Evolutionary conservation across 2,888 invertebrate genomes (phyloP), one percentile per base, ranked within the genome.

Genomic region (Eutolmus rufibarbis): DNA sequence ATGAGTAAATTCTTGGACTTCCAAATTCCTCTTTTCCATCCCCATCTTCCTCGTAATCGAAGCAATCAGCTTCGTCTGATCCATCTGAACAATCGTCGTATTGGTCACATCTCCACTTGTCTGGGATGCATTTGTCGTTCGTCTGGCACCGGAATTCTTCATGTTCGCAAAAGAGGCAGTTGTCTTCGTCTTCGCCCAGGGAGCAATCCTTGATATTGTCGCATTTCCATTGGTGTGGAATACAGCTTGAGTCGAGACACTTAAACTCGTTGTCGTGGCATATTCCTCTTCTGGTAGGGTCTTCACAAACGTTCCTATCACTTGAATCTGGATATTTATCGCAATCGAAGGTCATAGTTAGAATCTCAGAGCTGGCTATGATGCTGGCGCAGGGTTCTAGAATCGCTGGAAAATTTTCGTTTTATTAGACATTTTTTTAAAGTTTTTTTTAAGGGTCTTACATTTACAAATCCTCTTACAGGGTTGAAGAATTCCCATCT

Each of bases 381-480:
- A 94, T 92, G 23, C 94, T 94, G 4, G 94, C 94, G 89, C 95
- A 95, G 88, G 93, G 93, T 89, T 95, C 95, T 40, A 94, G 92
- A 74, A 95, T 94, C 51, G 94, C 95, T 95, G 40, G 56, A 86
- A 74, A 91, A 28, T 93, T 92, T 87, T 88, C 23, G 5, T 66
- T 23, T 66, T 8, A 31, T 76, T 46, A 46, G 4, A 34, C 19
- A 76, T 34, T 16, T 5, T 34, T 8, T 40, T 3, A n/a, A n/a
- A 7, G 5, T n/a, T 14, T 37, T 19, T 31, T 8, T 34, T 12
- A 23, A 85, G 88, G 57, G 87, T 23, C 89, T 87, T 91, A 95
- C 95, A 94, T 94, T 94, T 94, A 90, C 95, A 95, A 88, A 95
- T 94, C 90, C 94, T 94, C 89, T 94, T 93, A 90, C 95, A 96